Base-by-base conservation (phyloP, 1,140 invertebrate genomes). In the Aphis craccivora region DNA sequence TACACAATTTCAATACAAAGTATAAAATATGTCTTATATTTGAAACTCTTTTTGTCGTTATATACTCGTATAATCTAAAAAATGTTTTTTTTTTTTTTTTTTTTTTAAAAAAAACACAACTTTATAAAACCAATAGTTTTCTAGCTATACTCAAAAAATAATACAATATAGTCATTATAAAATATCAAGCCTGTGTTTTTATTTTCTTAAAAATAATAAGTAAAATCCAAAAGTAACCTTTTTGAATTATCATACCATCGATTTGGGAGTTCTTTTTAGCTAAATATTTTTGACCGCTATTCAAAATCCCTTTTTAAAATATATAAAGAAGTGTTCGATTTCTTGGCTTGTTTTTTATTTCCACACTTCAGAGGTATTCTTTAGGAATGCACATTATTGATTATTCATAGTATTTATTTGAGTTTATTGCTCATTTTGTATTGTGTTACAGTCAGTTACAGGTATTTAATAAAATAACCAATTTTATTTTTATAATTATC, bases 271-370 rank as follows among this genome's bases (percentile, higher is more conserved):
- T 55, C 87, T 89, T 53, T 51, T 22, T n/a, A 30, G 37, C 40
- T 55, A 43, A 67, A 55, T 40, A 90, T 60, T 90, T 90, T 55
- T 89, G 40, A 55, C 55, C 35, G 67, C 53, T 60, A 60, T 35
- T 90, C 23, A 7, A 5, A 18, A 67, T 43, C 89, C 53, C 55
- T 60, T 23, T 90, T 90, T 0, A 67, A 22, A 35, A 22, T 83
- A 4, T 60, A 60, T 30, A 30, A 25, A 60, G 55, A 30, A 60
- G 8, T 60, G 30, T 60, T 60, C 8, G 23, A 60, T 9, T 8
- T 60, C 25, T 60, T 11, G 30, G 1, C 55, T 60, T 60, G 4
- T 60, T 25, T 60, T 30, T 25, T 60, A 8, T 8, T 60, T 60
- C 25, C 55, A 30, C 25, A 9, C 55, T 60, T 60, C 1, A 60